phyloP scores from a whole-genome alignment of 2,797 vertebrate species.

The Myotis findleyi region DNA sequence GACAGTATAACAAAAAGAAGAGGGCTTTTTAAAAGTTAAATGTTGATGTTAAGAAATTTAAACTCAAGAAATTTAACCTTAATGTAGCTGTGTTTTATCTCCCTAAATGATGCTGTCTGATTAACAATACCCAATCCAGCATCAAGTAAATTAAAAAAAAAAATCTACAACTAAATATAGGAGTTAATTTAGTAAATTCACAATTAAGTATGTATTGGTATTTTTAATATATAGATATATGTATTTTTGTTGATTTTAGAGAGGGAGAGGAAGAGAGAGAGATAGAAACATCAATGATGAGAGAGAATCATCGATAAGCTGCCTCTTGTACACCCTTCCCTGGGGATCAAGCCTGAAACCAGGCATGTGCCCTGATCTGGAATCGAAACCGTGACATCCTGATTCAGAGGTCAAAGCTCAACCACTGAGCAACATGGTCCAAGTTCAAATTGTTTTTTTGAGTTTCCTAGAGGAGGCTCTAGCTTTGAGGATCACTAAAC shows the following conservation, averaged over 20 bases:
- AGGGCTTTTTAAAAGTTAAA: background rate
- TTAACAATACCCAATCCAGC: background rate
- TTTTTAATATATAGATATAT: too few relatives aligned
- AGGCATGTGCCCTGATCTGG: too few relatives aligned
- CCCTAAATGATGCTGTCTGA: background rate
- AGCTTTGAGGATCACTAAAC: background rate
- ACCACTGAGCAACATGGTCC: too few relatives aligned
- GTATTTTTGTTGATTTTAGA: too few relatives aligned
- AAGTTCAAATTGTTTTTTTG: background rate
- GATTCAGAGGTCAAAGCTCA: too few relatives aligned
- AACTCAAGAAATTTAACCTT: background rate
- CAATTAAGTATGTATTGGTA: background rate
- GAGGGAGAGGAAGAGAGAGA: too few relatives aligned
- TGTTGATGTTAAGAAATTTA: conserved; percentile 40
- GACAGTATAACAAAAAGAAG: background rate
- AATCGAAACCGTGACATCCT: too few relatives aligned
- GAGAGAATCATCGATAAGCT: too few relatives aligned
- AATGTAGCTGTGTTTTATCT: background rate
- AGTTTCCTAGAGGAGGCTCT: background rate
- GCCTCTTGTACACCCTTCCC: too few relatives aligned
- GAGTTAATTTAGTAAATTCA: conserved; percentile 13
- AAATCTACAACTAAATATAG: conserved; percentile 38
- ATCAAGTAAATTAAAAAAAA: conserved; percentile 27
- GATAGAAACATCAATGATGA: too few relatives aligned
- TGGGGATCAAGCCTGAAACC: too few relatives aligned